Evolutionary conservation across 2,797 vertebrate genomes (phyloP), one percentile per base, ranked within the genome.

Genomic region (Eospalax fontanierii): DNA sequence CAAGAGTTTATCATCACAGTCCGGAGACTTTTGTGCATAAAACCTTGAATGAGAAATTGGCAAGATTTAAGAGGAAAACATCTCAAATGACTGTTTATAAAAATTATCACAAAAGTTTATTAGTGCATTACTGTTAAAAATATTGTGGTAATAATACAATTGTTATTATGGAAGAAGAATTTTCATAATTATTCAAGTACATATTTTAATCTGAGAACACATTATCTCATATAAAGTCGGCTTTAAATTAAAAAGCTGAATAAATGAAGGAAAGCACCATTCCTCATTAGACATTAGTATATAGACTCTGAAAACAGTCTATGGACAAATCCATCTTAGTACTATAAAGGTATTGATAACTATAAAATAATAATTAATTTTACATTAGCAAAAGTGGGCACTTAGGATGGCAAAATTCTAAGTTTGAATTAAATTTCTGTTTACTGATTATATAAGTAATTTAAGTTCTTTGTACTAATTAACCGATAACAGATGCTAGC

Each of bases 81-180:
- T 46, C 24, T 95, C 9, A 63, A 28, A 66, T 1, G 63, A 21
- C 6, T 87, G 0, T 63, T 94, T 84, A 84, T 80, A 84, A 87
- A 95, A 89, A n/a, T 93, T 93, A 54, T 30, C 1, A 12, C 50
- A 28, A 82, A 83, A 92, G 28, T 57, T 89, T 90, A 26, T 91
- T 83, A 33, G 16, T 86, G 4, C 33, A 54, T 22, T 40, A 54
- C 19, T 40, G 66, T 18, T 38, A 68, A 59, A 89, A 78, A 70
- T 38, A 75, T 35, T 35, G 24, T 59, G 26, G 2, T 65, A 73
- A 85, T 2, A 70, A 71, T 40, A 78, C 66, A 82, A 90, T 40
- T 30, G 0, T n/a, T 76, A 38, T 5, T 26, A 40, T 2, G 24
- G 78, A 92, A 63, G 43, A 35, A 0, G 79, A 63, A 89, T 82